Evolutionary conservation across 2,797 vertebrate genomes (phyloP).

Genomic region (Nasua narica): DNA sequence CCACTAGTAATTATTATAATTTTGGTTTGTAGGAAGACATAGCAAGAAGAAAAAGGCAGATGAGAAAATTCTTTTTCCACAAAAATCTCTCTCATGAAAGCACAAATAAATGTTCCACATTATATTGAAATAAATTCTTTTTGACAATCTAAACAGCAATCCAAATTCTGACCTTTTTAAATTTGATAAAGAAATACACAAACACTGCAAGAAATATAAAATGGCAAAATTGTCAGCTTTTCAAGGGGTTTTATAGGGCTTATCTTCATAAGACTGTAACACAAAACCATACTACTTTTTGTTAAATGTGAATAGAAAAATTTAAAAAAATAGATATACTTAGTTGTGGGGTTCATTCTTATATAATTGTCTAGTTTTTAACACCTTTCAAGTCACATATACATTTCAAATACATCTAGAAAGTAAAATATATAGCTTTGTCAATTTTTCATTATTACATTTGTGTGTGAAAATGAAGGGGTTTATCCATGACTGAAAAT

Average conservation of each 20-base stretch:
- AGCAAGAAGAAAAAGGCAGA: not conserved
- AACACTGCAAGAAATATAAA: not conserved
- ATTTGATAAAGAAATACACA: not conserved
- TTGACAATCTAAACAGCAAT: not conserved
- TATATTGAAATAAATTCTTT: not conserved
- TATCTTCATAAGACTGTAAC: not conserved
- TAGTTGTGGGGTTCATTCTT: not conserved
- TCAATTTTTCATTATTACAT: not conserved
- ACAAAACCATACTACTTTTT: not conserved
- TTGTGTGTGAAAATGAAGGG: not conserved
- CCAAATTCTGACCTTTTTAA: not conserved
- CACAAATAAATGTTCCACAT: not conserved
- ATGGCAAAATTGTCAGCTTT: not conserved
- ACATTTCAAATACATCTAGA: not conserved
- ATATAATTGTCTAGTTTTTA: not conserved
- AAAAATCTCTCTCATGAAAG: not conserved
- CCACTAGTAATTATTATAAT: not conserved
- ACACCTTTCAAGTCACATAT: not conserved
- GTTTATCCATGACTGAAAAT: not conserved
- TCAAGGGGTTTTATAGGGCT: not conserved
- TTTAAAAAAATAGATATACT: not conserved
- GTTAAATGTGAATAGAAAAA: not conserved
- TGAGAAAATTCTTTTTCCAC: not conserved
- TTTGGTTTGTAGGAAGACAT: constrained; percentile 20
- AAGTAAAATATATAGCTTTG: not conserved